These are phyloP conservation scores for Bradypus variegatus DNA, from an alignment of 2,797 vertebrate genomes.

Conservation along the genomic window DNA sequence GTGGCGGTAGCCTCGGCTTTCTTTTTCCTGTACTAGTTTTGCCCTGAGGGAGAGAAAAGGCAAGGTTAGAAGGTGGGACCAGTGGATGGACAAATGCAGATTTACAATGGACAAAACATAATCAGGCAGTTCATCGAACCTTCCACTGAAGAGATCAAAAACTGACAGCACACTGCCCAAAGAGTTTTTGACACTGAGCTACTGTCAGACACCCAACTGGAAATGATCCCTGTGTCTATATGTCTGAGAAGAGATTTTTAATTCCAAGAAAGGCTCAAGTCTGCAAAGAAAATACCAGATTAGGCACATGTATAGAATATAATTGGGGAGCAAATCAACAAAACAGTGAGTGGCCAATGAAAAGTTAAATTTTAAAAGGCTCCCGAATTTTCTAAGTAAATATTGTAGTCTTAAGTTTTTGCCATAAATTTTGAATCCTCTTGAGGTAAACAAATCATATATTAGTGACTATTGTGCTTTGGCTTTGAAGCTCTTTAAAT, in stretches of 20 bases:
- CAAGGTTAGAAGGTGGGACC: not conserved
- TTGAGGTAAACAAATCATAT: not conserved
- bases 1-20: not conserved
- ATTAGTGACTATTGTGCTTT: not conserved
- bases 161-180: not conserved
- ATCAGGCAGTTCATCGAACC: not conserved
- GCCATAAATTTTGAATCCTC: not conserved
- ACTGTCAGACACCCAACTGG: not conserved
- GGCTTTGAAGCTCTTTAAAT: not conserved
- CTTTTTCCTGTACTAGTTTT: not conserved
- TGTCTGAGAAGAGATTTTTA: not conserved
- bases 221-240: too few relatives aligned
- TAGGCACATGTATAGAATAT: too few relatives aligned
- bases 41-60: not conserved
- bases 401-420: not conserved
- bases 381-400: too few relatives aligned
- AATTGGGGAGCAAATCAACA: too few relatives aligned
- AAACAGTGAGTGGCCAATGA: rapidly evolving
- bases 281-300: not conserved
- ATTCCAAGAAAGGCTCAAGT: not conserved
- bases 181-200: not conserved
- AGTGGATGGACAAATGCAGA: not conserved
- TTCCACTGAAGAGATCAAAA: not conserved
- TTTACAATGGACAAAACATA: not conserved
- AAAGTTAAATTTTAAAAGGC: not conserved